Evolutionary conservation across 1,140 invertebrate genomes (phyloP), one percentile per base, ranked within the genome.

Genomic region (Drosophila nikananu): DNA sequence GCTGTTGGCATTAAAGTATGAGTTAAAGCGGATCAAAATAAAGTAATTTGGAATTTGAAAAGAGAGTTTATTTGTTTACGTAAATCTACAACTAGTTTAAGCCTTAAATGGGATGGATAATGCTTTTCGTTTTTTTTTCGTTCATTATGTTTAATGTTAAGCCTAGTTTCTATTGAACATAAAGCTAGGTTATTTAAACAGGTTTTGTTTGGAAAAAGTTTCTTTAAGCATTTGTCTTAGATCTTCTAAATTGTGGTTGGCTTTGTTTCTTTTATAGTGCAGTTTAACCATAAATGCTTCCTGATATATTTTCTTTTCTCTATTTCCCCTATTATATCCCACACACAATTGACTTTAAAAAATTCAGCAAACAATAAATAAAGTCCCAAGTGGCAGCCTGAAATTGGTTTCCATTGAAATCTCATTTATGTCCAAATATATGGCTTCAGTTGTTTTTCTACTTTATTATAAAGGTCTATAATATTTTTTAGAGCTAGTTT

Each of bases 401-500:
- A 65, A 55, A 55, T 44, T 65, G 19, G 21, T 46, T 35, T 63
- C 41, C 12, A 65, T 64, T 44, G 37, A 44, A 42, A 65, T 65
- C 25, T 25, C 19, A 64, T 66, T 46, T 63, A 46, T 37, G 41
- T 32, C 41, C 23, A 46, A 23, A 27, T 30, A 19, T 46, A 62
- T 27, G 23, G 41, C 41, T 25, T 32, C 52, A 32, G 52, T 17
- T 21, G 27, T 23, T 42, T 9, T 30, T 19, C 17, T 7, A 32
- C 17, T 39, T 55, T 19, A 23, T 57, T 49, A 42, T 35, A 27
- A 37, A 25, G 5, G 46, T 72, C 35, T 58, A 17, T 44, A 48
- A 60, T 51, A 71, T 49, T 55, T 55, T 55, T 55, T 23, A 60
- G 25, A 42, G 35, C 48, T 60, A 73, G 48, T 71, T 55, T 65